A percentile compares a stretch with the other conserved stretches of the same genome.
Evolutionary conservation across 2,797 vertebrate genomes (phyloP).

Genomic region (Carduelis carduelis): DNA sequence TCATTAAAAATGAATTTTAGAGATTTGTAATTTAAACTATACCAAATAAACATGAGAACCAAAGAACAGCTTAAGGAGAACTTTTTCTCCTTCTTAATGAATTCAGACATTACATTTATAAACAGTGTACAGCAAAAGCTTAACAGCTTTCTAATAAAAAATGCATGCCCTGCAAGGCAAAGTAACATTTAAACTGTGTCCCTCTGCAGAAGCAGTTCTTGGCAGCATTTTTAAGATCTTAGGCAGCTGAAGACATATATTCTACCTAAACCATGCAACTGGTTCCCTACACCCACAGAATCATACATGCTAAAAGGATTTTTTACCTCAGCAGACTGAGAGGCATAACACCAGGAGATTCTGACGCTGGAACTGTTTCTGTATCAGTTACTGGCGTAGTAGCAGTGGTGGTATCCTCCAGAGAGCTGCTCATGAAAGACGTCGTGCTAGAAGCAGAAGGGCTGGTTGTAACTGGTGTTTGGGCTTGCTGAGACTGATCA

Average conservation of each 20-base stretch:
- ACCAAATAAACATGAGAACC: neutral
- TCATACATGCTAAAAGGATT: neutral
- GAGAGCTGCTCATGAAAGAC: slow-evolving; percentile 97
- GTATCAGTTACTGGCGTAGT: slow-evolving; percentile 97
- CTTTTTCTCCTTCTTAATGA: neutral
- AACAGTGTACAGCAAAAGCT: neutral
- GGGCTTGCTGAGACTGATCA: slow-evolving; percentile 87
- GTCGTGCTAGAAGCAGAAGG: slow-evolving; percentile 98
- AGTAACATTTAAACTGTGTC: neutral
- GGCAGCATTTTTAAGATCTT: neutral
- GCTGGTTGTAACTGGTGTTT: slow-evolving; percentile 96
- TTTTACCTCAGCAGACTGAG: slow-evolving; percentile 92
- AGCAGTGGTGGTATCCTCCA: slow-evolving; percentile 97
- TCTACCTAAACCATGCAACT: neutral
- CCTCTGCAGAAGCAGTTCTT: neutral
- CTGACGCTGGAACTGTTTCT: slow-evolving; percentile 91
- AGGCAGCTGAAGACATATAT: neutral
- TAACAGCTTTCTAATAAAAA: neutral
- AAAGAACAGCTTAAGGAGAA: neutral
- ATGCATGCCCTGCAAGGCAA: neutral
- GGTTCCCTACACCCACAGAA: neutral
- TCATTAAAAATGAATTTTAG: neutral
- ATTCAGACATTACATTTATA: neutral
- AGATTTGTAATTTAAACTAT: neutral
- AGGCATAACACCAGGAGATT: slow-evolving; percentile 96